Conservation (phyloP, 2,113 vertebrate genomes). For the Emydocephalus ijimae region DNA sequence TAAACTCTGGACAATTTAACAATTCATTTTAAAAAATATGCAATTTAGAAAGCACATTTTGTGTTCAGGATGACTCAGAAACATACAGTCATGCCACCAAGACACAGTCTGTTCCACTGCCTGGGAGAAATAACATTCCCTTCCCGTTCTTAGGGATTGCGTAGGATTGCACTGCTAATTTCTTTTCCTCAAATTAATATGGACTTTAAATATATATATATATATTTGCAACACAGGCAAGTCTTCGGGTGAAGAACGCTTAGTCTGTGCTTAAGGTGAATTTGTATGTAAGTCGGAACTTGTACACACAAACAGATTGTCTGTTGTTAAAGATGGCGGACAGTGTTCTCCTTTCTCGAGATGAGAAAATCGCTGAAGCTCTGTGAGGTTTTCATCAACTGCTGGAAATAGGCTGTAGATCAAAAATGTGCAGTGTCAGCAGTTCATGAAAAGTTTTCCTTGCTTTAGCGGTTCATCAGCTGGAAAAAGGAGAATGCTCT, state of each 20-base stretch:
- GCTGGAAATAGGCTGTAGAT: neutral
- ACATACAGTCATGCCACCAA: neutral
- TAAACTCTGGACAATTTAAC: neutral
- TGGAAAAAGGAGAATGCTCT: neutral
- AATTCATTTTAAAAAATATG: neutral
- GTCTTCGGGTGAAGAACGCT: neutral
- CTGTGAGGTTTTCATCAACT: neutral
- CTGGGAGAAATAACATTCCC: neutral
- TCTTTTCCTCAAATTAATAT: neutral
- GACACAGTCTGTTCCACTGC: neutral
- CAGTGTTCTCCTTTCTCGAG: neutral
- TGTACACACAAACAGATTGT: neutral
- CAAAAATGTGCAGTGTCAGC: neutral
- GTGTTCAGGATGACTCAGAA: neutral
- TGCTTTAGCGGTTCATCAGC: neutral
- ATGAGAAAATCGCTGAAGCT: neutral
- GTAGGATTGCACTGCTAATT: neutral
- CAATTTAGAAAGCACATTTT: neutral
- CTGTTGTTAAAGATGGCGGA: neutral
- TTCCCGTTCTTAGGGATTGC: neutral
- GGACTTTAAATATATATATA: neutral
- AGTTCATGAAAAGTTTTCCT: neutral
- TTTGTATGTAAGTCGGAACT: neutral
- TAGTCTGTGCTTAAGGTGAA: neutral
- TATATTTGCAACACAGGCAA: neutral